Percentiles rank a stretch among this genome's conserved stretches.
Conservation (phyloP, 2,113 vertebrate genomes). For the Andinoacara biseriatus region DNA sequence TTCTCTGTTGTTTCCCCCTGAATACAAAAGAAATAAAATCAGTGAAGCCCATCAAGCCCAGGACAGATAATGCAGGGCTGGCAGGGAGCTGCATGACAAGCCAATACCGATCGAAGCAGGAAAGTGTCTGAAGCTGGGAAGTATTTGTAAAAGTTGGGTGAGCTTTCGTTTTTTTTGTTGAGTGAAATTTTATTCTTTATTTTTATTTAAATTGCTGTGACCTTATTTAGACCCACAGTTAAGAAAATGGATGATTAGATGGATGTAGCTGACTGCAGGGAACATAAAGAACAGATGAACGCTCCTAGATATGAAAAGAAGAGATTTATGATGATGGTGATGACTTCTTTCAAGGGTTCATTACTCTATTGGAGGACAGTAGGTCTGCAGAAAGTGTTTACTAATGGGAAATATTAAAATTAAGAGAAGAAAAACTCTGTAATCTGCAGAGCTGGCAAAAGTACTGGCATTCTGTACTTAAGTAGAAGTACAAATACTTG, state of each 20-base stretch:
- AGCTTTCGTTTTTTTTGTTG: not conserved
- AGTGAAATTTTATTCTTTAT: not conserved
- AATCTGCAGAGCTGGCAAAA: no score
- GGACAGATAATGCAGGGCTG: not conserved
- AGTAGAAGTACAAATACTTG: no score
- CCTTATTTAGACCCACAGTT: not conserved
- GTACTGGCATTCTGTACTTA: no score
- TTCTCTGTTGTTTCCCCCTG: no score
- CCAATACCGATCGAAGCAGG: not conserved
- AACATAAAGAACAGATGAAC: not conserved
- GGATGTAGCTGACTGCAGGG: not conserved
- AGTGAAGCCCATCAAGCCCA: accelerated
- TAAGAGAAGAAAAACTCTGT: not conserved
- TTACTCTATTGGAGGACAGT: not conserved
- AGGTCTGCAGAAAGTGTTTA: not conserved
- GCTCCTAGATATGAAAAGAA: not conserved
- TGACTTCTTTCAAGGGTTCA: not conserved
- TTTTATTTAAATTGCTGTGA: not conserved
- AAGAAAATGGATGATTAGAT: not conserved
- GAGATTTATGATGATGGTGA: not conserved
- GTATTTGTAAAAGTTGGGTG: accelerated
- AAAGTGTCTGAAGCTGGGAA: not conserved
- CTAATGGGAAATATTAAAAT: not conserved
- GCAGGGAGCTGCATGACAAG: not conserved
- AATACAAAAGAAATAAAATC: not conserved